These are phyloP conservation scores for Drosophila testacea DNA, from an alignment of 2,888 invertebrate genomes.

Conservation along the genomic window DNA sequence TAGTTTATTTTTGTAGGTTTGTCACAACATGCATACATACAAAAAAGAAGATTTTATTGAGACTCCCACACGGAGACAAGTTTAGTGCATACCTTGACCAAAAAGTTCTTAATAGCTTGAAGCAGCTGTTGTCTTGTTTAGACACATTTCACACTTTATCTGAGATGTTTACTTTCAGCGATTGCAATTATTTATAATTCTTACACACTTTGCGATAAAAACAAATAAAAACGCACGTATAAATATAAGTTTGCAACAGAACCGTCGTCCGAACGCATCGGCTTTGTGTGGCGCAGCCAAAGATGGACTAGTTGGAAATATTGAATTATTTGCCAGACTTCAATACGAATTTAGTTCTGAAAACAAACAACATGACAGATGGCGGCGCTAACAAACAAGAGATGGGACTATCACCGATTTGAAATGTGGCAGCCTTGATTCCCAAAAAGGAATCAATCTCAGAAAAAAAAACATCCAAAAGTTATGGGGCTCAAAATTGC, in stretches of 20 bases:
- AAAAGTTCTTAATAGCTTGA: conserved; percentile 47
- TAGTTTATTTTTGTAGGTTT: conserved; percentile 51
- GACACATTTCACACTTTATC: conserved; percentile 63
- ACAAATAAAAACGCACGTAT: conserved; percentile 52
- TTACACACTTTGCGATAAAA: conserved; percentile 65
- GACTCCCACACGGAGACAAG: conserved; percentile 70
- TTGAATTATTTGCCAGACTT: neutral
- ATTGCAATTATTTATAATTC: conserved; percentile 51
- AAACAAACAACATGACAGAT: too few species aligned
- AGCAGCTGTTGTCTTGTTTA: conserved; percentile 40
- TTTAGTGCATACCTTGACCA: conserved; percentile 63
- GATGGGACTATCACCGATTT: too few species aligned
- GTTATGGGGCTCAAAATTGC: too few species aligned
- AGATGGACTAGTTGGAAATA: conserved; percentile 25
- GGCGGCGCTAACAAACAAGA: too few species aligned
- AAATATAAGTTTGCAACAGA: conserved; percentile 3
- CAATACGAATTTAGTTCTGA: too few species aligned
- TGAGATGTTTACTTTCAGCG: conserved; percentile 56
- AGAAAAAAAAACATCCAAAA: too few species aligned
- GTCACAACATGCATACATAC: conserved; percentile 61
- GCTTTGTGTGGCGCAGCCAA: conserved; percentile 32
- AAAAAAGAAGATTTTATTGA: conserved; percentile 67
- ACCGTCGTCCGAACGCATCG: conserved; percentile 39
- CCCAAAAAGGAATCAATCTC: too few species aligned
- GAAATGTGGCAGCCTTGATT: too few species aligned